Conservation (phyloP, 2,113 vertebrate genomes). For the Eulacestoma nigropectus region DNA sequence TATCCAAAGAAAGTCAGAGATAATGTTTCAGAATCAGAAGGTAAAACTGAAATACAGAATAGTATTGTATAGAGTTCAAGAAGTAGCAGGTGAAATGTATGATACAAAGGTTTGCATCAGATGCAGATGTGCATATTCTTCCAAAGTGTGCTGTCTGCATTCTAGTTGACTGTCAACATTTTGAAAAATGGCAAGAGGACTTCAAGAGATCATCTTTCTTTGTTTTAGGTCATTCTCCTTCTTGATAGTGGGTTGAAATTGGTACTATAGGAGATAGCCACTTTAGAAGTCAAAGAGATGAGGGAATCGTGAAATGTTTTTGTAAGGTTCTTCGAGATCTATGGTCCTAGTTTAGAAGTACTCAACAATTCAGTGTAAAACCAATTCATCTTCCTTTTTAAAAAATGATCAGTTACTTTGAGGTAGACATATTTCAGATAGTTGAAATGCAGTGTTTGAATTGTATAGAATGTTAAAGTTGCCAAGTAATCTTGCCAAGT, state of each 20-base stretch:
- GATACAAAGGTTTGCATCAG: neutral
- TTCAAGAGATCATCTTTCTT: neutral
- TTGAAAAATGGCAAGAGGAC: neutral
- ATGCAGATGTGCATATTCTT: neutral
- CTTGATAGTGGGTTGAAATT: neutral
- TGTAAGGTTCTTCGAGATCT: neutral
- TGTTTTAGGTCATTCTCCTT: neutral
- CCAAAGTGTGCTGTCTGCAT: neutral
- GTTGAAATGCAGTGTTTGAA: neutral
- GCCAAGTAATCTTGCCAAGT: neutral
- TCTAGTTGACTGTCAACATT: neutral
- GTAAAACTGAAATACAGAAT: neutral
- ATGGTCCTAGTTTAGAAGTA: neutral
- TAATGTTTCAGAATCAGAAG: neutral
- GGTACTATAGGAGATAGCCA: accelerated
- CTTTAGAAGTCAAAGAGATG: neutral
- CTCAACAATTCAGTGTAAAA: neutral
- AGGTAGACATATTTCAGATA: neutral
- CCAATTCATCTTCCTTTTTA: neutral
- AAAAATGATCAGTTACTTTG: neutral
- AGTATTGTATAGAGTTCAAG: neutral
- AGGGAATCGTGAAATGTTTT: neutral
- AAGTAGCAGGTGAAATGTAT: neutral
- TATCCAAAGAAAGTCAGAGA: neutral
- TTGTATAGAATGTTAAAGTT: neutral